phyloP scores from a whole-genome alignment of 2,888 invertebrate species.

The Acanthopleura granulata region DNA sequence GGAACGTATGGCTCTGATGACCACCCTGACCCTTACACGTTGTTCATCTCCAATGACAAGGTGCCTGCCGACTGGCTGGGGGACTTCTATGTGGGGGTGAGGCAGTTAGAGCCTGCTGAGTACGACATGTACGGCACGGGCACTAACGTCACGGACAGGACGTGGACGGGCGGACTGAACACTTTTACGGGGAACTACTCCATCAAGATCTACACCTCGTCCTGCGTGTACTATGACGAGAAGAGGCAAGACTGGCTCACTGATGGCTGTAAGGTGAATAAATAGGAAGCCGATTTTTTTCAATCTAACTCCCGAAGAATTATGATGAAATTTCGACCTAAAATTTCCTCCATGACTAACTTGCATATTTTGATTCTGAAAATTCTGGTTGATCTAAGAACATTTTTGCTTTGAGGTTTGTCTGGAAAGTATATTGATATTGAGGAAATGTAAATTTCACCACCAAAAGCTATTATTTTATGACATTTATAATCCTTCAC shows the following conservation, averaged over 20 bases:
- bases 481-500: too few species aligned
- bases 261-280: slow-evolving; percentile 54
- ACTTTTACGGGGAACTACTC: slow-evolving; percentile 65
- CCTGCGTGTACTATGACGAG: slow-evolving; percentile 66
- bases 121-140: slow-evolving; percentile 43
- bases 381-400: too few species aligned
- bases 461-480: too few species aligned
- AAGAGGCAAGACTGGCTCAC: slow-evolving; percentile 50
- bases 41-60: slow-evolving; percentile 48
- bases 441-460: too few species aligned
- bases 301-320: too few species aligned
- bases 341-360: too few species aligned
- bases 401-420: too few species aligned
- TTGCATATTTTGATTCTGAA: too few species aligned
- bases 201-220: slow-evolving; percentile 63
- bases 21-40: slow-evolving; percentile 41
- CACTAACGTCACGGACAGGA: slow-evolving; percentile 41
- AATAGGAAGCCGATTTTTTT: too few species aligned
- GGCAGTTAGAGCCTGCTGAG: slow-evolving; percentile 50
- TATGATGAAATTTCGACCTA: too few species aligned
- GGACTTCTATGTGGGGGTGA: slow-evolving; percentile 63
- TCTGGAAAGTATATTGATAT: too few species aligned
- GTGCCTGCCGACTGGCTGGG: slow-evolving; percentile 50
- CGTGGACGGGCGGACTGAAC: slow-evolving; percentile 44
- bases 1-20: slow-evolving; percentile 28